phyloP scores from a whole-genome alignment of 92 coral and sea anemone genomes.

The Metridium senile region DNA sequence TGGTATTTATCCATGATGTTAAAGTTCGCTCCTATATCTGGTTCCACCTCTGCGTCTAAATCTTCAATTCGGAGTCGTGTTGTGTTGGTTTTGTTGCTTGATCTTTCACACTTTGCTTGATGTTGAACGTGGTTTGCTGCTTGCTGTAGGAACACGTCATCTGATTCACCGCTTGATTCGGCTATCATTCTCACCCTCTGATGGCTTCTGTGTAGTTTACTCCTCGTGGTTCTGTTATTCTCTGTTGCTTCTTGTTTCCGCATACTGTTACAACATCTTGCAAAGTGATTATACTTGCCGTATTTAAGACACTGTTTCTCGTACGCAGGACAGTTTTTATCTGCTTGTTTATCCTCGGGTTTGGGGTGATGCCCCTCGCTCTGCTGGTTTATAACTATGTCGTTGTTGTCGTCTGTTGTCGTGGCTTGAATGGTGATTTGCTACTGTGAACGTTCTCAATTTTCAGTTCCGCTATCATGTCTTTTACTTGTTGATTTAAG shows the following conservation, averaged over 20 bases:
- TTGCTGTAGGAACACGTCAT: conserved; percentile 23
- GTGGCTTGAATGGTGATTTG: too few species aligned
- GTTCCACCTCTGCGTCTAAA: conserved; percentile 55
- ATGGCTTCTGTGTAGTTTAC: conserved; percentile 8
- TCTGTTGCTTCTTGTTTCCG: too few species aligned
- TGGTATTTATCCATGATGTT: conserved; percentile 70
- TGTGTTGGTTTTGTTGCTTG: conserved; percentile 47
- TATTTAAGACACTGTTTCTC: conserved; percentile 63
- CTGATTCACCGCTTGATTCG: conserved; percentile 40
- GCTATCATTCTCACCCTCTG: conserved; percentile 33
- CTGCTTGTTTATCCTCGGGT: too few species aligned
- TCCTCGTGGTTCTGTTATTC: neutral
- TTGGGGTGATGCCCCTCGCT: conserved; percentile 33
- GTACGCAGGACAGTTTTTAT: conserved; percentile 58
- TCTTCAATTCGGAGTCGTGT: conserved; percentile 55
- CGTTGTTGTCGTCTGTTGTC: conserved; percentile 10
- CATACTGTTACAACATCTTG: too few species aligned
- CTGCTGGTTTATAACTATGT: neutral
- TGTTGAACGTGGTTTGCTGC: conserved; percentile 28
- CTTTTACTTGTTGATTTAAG: conserved; percentile 57
- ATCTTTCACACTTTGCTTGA: conserved; percentile 32
- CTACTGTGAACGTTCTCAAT: neutral
- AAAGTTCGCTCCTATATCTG: conserved; percentile 61
- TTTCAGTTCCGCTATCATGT: conserved; percentile 56
- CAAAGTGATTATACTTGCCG: too few species aligned